Percentiles rank a stretch among this genome's conserved stretches.
Conservation (phyloP, 2,888 invertebrate species). For the Asteroscopus sphinx region DNA sequence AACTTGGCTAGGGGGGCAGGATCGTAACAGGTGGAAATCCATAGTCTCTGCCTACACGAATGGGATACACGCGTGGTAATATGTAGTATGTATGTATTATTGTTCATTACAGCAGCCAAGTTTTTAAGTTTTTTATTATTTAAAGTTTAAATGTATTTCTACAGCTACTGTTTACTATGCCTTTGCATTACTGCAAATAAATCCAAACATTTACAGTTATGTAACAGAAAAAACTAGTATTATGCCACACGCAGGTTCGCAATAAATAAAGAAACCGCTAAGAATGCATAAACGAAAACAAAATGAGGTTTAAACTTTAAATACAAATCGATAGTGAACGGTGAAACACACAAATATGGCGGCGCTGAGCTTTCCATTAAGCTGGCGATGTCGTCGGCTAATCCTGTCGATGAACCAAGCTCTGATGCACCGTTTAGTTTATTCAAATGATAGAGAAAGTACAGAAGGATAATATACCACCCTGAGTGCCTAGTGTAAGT, state of each 20-base stretch:
- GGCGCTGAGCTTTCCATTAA: conserved; percentile 61
- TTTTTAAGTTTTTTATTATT: too few relatives aligned
- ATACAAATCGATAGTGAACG: conserved; percentile 44
- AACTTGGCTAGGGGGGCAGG: too few relatives aligned
- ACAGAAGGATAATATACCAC: conserved; percentile 17
- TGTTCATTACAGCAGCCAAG: too few relatives aligned
- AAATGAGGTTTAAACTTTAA: conserved; percentile 35
- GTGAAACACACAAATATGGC: conserved; percentile 44
- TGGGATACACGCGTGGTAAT: too few relatives aligned
- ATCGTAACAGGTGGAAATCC: too few relatives aligned
- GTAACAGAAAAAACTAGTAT: conserved; percentile 9
- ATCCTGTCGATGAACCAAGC: conserved; percentile 58
- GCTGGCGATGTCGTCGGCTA: conserved; percentile 59
- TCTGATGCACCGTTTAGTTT: conserved; percentile 58
- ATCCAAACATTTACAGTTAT: conserved; percentile 23
- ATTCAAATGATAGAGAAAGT: conserved; percentile 7
- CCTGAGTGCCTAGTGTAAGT: too few relatives aligned
- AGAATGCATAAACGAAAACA: conserved; percentile 30
- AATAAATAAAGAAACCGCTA: conserved; percentile 33
- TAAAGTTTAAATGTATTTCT: too few relatives aligned
- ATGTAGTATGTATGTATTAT: too few relatives aligned
- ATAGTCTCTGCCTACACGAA: too few relatives aligned
- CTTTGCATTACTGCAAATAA: neutral
- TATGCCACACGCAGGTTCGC: conserved; percentile 22
- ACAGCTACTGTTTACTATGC: too few relatives aligned